Evolutionary conservation across 2,113 vertebrate species (phyloP).

Genomic region (Potamarius usumacintae): DNA sequence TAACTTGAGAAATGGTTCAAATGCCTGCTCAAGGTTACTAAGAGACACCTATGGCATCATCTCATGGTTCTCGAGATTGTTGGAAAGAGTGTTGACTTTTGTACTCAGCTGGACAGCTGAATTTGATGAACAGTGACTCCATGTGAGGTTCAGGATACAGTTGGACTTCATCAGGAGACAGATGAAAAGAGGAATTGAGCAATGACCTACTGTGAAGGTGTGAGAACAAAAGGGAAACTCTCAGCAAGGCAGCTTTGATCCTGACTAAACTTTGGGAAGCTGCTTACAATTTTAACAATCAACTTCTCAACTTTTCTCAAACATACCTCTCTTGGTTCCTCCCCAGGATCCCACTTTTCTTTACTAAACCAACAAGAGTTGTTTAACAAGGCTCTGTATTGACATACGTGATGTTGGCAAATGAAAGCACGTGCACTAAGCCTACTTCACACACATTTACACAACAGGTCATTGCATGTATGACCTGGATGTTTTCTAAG

Average conservation of each 20-base stretch:
- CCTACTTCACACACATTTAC: conserved; percentile 12
- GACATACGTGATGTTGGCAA: conserved; percentile 4
- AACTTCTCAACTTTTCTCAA: conserved; percentile 19
- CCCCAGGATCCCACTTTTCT: conserved; percentile 17
- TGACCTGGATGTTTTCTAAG: conserved; percentile 24
- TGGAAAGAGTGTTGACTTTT: conserved; percentile 51
- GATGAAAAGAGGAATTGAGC: conserved; percentile 50
- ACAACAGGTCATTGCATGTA: not conserved
- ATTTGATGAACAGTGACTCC: conserved; percentile 42
- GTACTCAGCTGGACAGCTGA: conserved; percentile 39
- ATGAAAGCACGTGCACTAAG: not conserved
- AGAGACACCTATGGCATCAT: conserved; percentile 7
- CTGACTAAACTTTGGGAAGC: conserved; percentile 23
- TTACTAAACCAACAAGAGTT: conserved; percentile 33
- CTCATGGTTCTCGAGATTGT: not conserved
- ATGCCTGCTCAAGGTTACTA: conserved; percentile 1
- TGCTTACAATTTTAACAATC: conserved; percentile 29
- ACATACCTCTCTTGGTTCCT: not conserved
- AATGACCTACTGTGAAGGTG: conserved; percentile 53
- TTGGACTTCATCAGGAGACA: conserved; percentile 41
- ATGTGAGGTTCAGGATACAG: conserved; percentile 37
- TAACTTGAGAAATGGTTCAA: not conserved
- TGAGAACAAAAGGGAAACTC: conserved; percentile 56
- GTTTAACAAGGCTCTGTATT: conserved; percentile 15
- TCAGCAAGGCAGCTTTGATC: conserved; percentile 49